phyloP scores from a whole-genome alignment of 2,113 vertebrate genomes.

The Balaeniceps rex region DNA sequence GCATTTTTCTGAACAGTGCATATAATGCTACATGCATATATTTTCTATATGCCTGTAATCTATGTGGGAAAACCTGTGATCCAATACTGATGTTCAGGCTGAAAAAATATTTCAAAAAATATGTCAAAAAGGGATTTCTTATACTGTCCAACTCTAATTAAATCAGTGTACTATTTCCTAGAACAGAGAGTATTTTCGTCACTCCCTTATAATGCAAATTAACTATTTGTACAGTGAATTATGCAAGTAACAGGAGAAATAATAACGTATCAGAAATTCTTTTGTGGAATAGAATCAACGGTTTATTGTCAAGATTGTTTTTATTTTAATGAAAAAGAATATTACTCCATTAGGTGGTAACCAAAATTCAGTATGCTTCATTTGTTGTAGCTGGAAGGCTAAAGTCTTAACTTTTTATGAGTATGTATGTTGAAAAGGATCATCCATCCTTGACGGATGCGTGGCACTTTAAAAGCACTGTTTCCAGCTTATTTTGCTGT shows the following conservation, averaged over 20 bases:
- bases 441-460: not conserved
- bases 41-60: not conserved
- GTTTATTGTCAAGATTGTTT: not conserved
- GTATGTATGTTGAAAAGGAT: not conserved
- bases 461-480: not conserved
- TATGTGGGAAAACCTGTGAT: not conserved
- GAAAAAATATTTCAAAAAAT: too few relatives aligned
- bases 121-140: not conserved
- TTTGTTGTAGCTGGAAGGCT: slow-evolving; percentile 1
- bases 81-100: not conserved
- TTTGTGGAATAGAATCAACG: not conserved
- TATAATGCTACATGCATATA: not conserved
- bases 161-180: not conserved
- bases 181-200: not conserved
- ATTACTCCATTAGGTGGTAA: not conserved
- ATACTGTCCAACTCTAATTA: not conserved
- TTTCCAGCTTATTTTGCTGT: slow-evolving; percentile 17
- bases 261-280: not conserved
- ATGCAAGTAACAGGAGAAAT: not conserved
- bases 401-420: slow-evolving; percentile 13
- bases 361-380: not conserved
- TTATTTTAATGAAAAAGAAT: not conserved
- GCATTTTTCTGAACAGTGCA: not conserved
- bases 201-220: not conserved
- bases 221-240: not conserved